phyloP scores from a whole-genome alignment of 2,888 invertebrate species.

The Creontiades dilutus region DNA sequence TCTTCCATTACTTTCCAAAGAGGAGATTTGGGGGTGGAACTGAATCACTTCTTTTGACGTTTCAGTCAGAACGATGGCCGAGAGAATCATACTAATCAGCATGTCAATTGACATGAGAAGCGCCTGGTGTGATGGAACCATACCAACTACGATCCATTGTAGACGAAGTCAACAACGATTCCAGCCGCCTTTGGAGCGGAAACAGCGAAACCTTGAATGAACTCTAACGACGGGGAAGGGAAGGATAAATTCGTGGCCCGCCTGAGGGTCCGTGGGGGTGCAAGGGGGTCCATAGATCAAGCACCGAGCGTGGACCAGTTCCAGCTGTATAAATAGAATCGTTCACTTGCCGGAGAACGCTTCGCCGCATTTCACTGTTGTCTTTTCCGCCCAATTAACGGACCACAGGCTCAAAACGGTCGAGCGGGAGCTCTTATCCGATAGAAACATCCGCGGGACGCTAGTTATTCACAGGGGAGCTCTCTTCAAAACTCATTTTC shows the following conservation, averaged over 20 bases:
- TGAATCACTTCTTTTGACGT: too few relatives aligned
- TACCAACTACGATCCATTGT: too few relatives aligned
- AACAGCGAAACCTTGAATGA: slow-evolving; percentile 10
- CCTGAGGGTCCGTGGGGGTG: neutral
- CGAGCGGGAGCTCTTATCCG: neutral
- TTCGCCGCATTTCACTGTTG: slow-evolving; percentile 39
- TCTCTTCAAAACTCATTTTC: too few relatives aligned
- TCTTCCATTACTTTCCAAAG: too few relatives aligned
- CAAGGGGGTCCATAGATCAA: neutral
- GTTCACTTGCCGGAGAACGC: neutral
- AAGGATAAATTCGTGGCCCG: neutral
- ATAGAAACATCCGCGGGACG: too few relatives aligned
- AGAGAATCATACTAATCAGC: too few relatives aligned
- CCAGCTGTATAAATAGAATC: slow-evolving; percentile 29
- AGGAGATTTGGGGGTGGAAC: too few relatives aligned
- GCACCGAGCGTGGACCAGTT: slow-evolving; percentile 1
- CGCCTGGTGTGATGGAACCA: too few relatives aligned
- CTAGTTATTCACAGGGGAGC: too few relatives aligned
- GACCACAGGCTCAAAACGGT: neutral
- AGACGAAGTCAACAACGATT: too few relatives aligned
- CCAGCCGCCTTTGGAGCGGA: neutral
- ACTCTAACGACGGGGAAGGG: neutral
- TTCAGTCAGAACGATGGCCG: too few relatives aligned
- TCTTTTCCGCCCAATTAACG: slow-evolving; percentile 32
- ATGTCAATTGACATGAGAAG: too few relatives aligned